Conservation (phyloP, 2,113 vertebrate species). For the Megalops atlanticus region DNA sequence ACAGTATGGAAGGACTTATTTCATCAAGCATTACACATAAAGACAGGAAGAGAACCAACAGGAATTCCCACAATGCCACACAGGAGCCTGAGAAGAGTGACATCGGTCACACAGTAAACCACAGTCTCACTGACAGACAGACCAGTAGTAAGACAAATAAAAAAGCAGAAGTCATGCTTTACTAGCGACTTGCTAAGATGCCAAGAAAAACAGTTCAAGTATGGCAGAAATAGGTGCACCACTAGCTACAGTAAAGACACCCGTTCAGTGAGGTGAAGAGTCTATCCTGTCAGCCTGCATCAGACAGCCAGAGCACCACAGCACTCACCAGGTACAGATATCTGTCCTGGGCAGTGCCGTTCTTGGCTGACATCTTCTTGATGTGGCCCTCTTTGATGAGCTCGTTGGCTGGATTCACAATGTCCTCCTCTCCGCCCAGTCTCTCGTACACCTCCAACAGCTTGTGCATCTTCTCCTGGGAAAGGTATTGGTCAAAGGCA, state of each 20-base stretch:
- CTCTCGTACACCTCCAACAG: slow-evolving; percentile 93
- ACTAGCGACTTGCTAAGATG: background rate
- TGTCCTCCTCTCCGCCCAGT: slow-evolving; percentile 93
- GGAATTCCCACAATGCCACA: background rate
- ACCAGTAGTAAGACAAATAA: background rate
- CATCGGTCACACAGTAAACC: background rate
- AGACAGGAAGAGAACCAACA: background rate
- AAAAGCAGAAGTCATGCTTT: background rate
- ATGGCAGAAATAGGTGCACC: background rate
- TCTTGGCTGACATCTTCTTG: slow-evolving; percentile 96
- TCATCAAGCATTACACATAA: background rate
- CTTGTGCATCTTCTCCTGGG: slow-evolving; percentile 96
- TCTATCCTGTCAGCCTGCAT: background rate
- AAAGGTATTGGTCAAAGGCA: slow-evolving; percentile 20
- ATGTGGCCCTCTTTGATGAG: slow-evolving; percentile 96
- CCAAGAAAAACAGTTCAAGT: background rate
- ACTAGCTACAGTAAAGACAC: background rate
- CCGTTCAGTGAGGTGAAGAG: background rate
- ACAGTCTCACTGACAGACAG: background rate
- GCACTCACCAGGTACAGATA: slow-evolving; percentile 91
- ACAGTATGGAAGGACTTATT: background rate
- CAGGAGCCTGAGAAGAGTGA: background rate
- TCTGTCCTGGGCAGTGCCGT: slow-evolving; percentile 88
- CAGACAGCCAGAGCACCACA: background rate
- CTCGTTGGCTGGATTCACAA: slow-evolving; percentile 96